Evolutionary conservation across 2,113 vertebrate species (phyloP), one percentile per base, ranked within the genome.

Genomic region (Sander vitreus): DNA sequence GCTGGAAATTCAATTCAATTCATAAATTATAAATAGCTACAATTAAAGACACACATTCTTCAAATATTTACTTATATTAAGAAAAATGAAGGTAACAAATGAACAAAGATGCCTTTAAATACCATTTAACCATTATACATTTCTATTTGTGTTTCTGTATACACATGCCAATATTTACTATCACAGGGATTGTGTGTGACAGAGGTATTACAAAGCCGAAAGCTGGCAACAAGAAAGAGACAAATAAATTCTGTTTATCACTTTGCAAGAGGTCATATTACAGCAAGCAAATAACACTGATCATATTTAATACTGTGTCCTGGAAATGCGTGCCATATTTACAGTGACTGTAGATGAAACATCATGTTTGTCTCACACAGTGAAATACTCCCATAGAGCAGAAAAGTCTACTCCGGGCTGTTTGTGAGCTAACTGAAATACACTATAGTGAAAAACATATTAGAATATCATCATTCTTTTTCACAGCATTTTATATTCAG

Each of bases 281-380:
- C 66, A 73, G 58, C 73, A 19, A 75, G 73, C 45, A 73, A 85
- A 88, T 73, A 78, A 64, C 6, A 19, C 57, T 3, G 64, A 75
- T 76, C 68, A 74, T 84, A 76, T 84, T 81, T 84, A 83, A 73
- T 23, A 43, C 69, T 60, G 55, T 54, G 19, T 73, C 58, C 66
- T 60, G 66, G 74, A 78, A 76, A 50, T 7, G 58, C 23, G 13
- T 62, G 62, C n/a, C 57, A 50, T 76, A 84, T 88, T 84, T 90
- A 79, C 85, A 73, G 27, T 78, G 71, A 45, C 27, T 57, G 50
- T 12, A 66, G 58, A 66, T 73, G 62, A 84, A 86, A 79, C 84
- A 76, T 72, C 58, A 1, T 82, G 78, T 85, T 85, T 87, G 82
- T 58, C 39, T 83, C 25, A 65, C 47, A 3, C 45, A 48, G 65